These are phyloP conservation scores for Thalassophryne amazonica DNA, from an alignment of 2,797 vertebrate species.

Conservation along the genomic window DNA sequence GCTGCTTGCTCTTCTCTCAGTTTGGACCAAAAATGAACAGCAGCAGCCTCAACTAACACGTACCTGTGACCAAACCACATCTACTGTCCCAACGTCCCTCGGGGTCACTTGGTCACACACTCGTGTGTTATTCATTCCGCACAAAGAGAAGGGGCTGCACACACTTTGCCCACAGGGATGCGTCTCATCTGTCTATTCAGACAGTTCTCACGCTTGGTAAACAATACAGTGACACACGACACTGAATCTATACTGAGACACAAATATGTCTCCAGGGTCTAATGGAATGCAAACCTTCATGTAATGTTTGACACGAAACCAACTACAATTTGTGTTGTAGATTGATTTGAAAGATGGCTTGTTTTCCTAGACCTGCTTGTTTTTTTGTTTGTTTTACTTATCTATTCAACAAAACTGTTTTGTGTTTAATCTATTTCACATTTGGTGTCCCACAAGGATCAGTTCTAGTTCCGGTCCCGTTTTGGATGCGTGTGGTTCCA, in stretches of 20 bases:
- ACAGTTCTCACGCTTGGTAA: constrained; percentile 21
- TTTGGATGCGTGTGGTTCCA: too few species aligned
- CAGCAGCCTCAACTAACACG: background rate
- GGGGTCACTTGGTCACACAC: background rate
- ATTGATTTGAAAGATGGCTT: background rate
- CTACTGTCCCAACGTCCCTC: constrained; percentile 5
- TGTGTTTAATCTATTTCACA: too few species aligned
- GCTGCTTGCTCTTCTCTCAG: background rate
- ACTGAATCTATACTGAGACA: background rate
- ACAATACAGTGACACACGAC: background rate
- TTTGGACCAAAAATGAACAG: background rate
- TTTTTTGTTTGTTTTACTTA: too few species aligned
- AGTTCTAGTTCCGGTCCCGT: too few species aligned
- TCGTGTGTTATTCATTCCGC: background rate
- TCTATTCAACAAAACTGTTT: too few species aligned
- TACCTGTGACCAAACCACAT: constrained; percentile 30
- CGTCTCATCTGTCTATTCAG: constrained; percentile 40
- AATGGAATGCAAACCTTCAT: background rate
- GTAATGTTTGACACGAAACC: background rate
- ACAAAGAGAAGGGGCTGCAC: background rate
- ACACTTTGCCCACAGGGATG: constrained; percentile 39
- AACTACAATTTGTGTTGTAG: background rate
- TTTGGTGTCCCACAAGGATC: too few species aligned
- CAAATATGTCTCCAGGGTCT: constrained; percentile 11
- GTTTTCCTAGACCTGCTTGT: background rate